Conservation (phyloP, 1,140 invertebrate species). For the Thaumetopoea pityocampa region DNA sequence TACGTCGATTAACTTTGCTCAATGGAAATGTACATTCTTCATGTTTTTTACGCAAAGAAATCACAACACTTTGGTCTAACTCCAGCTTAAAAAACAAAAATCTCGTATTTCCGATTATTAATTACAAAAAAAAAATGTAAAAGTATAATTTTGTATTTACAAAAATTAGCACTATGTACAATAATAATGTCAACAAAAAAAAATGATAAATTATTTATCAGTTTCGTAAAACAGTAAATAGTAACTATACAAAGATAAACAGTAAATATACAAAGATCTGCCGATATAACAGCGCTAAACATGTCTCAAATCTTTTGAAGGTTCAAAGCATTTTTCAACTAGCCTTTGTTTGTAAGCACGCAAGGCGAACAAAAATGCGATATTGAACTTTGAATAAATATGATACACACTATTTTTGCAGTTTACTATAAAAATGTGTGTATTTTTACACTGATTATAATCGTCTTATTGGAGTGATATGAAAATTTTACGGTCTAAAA, state of each 20-base stretch:
- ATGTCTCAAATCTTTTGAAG: slow-evolving; percentile 38
- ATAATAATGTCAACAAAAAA: slow-evolving; percentile 27
- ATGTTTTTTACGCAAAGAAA: slow-evolving; percentile 55
- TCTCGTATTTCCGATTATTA: slow-evolving; percentile 18
- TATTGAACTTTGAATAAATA: slow-evolving; percentile 26
- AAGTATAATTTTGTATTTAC: slow-evolving; percentile 17
- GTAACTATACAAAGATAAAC: too few relatives aligned
- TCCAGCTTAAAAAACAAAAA: slow-evolving; percentile 59
- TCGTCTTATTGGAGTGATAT: not conserved
- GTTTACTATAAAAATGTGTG: slow-evolving; percentile 71
- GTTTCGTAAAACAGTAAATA: slow-evolving; percentile 47
- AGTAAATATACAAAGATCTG: slow-evolving; percentile 73
- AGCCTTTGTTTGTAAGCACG: slow-evolving; percentile 41
- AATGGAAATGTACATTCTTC: slow-evolving; percentile 36
- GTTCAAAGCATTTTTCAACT: slow-evolving; percentile 60
- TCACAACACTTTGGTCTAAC: slow-evolving; percentile 76
- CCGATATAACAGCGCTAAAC: slow-evolving; percentile 54
- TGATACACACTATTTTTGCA: slow-evolving; percentile 70
- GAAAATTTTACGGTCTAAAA: not conserved
- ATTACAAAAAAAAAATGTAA: slow-evolving; percentile 9
- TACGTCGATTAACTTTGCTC: slow-evolving; percentile 44
- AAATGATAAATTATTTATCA: slow-evolving; percentile 22
- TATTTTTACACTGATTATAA: slow-evolving; percentile 23
- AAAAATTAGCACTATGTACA: slow-evolving; percentile 37
- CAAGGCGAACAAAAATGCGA: slow-evolving; percentile 66